Conservation (phyloP, 2,113 vertebrate genomes). For the Menidia beryllina region DNA sequence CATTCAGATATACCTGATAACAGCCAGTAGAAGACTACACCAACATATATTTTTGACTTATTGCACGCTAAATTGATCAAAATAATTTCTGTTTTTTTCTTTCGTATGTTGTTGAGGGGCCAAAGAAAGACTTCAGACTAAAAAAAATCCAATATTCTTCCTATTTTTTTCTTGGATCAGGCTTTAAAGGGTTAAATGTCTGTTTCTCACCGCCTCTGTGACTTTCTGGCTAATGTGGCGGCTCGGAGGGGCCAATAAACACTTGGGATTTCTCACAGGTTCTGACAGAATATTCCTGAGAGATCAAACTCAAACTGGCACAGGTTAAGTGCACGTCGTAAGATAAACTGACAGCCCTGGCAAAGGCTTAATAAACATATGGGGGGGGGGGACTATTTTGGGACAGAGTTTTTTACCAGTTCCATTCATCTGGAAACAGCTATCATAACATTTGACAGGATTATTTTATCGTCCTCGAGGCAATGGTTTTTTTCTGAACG, state of each 20-base stretch:
- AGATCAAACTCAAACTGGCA: background rate
- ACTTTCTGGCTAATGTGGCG: background rate
- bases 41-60: too few species aligned
- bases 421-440: background rate
- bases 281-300: background rate
- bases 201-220: background rate
- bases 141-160: too few species aligned
- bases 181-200: slow-evolving; percentile 10
- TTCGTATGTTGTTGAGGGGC: too few species aligned
- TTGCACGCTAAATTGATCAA: too few species aligned
- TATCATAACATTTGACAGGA: background rate
- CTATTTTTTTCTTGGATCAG: too few species aligned
- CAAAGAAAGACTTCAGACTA: too few species aligned
- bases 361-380: background rate
- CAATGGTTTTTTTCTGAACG: background rate
- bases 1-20: too few species aligned
- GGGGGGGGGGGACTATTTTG: background rate
- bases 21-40: too few species aligned
- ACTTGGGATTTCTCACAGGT: background rate
- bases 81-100: too few species aligned
- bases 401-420: background rate
- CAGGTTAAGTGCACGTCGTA: background rate
- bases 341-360: background rate
- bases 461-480: background rate
- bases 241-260: background rate